phyloP scores from a whole-genome alignment of 2,113 vertebrate genomes.

The Speoplatyrhinus poulsoni region DNA sequence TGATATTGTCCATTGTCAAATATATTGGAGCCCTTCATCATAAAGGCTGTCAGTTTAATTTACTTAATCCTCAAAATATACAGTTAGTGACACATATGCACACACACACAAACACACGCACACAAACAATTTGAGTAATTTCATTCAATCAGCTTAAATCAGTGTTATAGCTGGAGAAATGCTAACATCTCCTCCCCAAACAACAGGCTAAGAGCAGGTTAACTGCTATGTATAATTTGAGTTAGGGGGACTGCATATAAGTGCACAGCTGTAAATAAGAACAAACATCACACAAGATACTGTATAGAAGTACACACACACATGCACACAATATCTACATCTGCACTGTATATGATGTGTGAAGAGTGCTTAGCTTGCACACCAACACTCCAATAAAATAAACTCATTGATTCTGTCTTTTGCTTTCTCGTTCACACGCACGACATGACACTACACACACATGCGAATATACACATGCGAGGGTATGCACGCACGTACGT shows the following conservation, averaged over 20 bases:
- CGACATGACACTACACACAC: neutral
- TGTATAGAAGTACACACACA: neutral
- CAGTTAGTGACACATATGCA: neutral
- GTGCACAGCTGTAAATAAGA: constrained; percentile 21
- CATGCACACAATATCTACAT: neutral
- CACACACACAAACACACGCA: neutral
- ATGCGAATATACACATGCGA: neutral
- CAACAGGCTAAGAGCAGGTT: constrained; percentile 22
- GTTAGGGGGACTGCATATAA: constrained; percentile 14
- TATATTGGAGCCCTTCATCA: neutral
- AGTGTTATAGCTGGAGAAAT: constrained; percentile 22
- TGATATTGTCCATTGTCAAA: too few relatives aligned
- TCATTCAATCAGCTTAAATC: constrained; percentile 39
- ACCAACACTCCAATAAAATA: neutral
- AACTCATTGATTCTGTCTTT: neutral
- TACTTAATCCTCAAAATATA: neutral
- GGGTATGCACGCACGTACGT: too few relatives aligned
- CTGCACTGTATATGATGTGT: neutral
- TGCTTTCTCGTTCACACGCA: neutral
- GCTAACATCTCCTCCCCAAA: constrained; percentile 13
- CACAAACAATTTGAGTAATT: constrained; percentile 31
- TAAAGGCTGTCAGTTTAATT: neutral
- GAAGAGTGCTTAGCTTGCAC: neutral
- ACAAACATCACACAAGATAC: neutral
- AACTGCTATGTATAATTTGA: constrained; percentile 7